Base-by-base conservation (phyloP, 2,888 invertebrate genomes). In the Nomada lathburiana region DNA sequence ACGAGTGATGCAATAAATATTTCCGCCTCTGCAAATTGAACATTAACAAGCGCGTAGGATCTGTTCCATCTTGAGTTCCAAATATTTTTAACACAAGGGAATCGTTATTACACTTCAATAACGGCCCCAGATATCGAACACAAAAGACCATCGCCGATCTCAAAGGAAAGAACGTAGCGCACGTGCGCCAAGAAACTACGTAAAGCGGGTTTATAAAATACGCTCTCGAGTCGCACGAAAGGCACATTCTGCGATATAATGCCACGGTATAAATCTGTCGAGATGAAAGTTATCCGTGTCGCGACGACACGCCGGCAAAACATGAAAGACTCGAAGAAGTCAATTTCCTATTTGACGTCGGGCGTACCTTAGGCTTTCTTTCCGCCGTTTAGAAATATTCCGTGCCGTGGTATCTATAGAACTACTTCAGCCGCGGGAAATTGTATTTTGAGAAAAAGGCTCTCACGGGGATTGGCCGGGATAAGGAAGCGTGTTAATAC, bases 401-500 rank as follows among this genome's bases (percentile, higher is more conserved):
- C 36, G 13, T n/a, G 13, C 13, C 23, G 20, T 50, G 13, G 75
- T 68, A 75, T 68, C 75, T 52, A 57, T 36, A 4, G 20, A 69
- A 52, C 26, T 53, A 68, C 68, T 52, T 69, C 53, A 69, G 60
- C 69, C 26, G 63, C 13, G n/a, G 47, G 57, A 76, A 76, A 76
- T 70, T 70, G 63, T 76, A 57, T 76, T 76, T 76, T 50, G 63
- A 70, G 62, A 55, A 42, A 76, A 64, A 63, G 44, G 29, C 63
- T 70, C 62, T 70, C 69, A 63, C 53, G 44, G 69, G 62, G 62
- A 76, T 76, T 70, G 70, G 20, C n/a, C 20, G 20, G 53, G 69
- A 63, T 55, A 63, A 63, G 69, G 52, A 47, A 55, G 55, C 62
- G 69, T 70, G 76, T 70, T 69, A 76, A 76, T 76, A 69, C 70